These are phyloP conservation scores for Pristionchus japonicus DNA, from an alignment of 2,888 invertebrate species.

Conservation along the genomic window DNA sequence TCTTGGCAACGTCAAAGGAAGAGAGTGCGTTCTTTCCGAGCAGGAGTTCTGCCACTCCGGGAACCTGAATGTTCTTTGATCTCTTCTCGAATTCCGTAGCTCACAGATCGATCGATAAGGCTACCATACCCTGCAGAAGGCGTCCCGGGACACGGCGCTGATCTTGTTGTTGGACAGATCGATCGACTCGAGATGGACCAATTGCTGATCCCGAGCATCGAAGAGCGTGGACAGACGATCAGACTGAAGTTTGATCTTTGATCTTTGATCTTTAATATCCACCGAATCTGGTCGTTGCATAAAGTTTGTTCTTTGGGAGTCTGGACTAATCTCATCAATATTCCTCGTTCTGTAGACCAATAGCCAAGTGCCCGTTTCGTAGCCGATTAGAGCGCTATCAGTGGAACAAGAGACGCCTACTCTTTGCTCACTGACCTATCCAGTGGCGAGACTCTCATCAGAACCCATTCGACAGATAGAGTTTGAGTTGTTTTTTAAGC, in stretches of 20 bases:
- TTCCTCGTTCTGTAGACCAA: too few species aligned
- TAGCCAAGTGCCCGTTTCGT: too few species aligned
- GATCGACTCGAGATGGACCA: slow-evolving; percentile 10
- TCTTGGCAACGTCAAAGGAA: slow-evolving; percentile 53
- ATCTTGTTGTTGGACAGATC: slow-evolving; percentile 34
- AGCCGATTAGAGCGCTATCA: too few species aligned
- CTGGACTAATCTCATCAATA: too few species aligned
- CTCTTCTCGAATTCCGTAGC: neutral
- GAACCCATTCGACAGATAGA: too few species aligned
- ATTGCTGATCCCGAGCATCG: neutral
- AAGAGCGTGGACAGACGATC: neutral
- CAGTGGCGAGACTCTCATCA: too few species aligned
- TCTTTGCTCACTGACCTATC: too few species aligned
- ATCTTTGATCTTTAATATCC: neutral
- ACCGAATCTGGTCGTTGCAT: too few species aligned
- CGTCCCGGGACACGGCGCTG: neutral
- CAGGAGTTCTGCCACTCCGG: slow-evolving; percentile 55
- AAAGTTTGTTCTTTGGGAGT: too few species aligned
- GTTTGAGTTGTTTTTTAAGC: too few species aligned
- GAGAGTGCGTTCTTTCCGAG: slow-evolving; percentile 56
- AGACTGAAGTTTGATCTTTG: neutral
- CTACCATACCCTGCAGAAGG: slow-evolving; percentile 39
- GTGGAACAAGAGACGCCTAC: too few species aligned
- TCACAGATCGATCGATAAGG: neutral
- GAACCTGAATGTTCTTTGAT: slow-evolving; percentile 52